Conservation (phyloP, 1,140 invertebrate genomes). For the Adelges cooleyi region DNA sequence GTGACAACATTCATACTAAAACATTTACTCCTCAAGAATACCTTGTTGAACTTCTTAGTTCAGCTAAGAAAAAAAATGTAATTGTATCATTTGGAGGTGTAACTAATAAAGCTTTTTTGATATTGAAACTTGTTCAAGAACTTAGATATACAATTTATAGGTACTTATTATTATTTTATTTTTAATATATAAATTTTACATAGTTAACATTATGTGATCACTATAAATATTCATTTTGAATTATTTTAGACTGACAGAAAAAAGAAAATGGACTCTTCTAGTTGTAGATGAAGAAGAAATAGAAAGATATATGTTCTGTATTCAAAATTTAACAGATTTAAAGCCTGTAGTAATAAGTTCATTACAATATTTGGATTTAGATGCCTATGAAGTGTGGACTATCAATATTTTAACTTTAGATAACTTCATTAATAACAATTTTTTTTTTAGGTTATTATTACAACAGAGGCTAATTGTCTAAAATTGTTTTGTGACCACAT, state of each 20-base stretch:
- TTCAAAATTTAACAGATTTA: slow-evolving; percentile 8
- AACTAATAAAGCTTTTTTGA: slow-evolving; percentile 76
- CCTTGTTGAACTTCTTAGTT: slow-evolving; percentile 67
- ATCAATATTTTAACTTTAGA: too few relatives aligned
- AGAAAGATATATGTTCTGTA: slow-evolving; percentile 7
- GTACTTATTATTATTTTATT: too few relatives aligned
- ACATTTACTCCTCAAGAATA: slow-evolving; percentile 63
- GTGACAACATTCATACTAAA: slow-evolving; percentile 52
- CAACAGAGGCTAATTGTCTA: not conserved
- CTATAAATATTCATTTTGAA: too few relatives aligned
- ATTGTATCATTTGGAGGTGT: slow-evolving; percentile 73
- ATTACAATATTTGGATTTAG: not conserved
- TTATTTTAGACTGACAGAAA: not conserved
- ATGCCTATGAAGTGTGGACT: not conserved
- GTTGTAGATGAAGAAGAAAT: slow-evolving; percentile 23
- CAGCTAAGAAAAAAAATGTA: slow-evolving; percentile 63
- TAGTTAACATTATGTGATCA: not conserved
- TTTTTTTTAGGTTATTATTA: slow-evolving; percentile 1
- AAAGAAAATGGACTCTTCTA: slow-evolving; percentile 24
- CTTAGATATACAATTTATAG: slow-evolving; percentile 45
- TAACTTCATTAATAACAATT: too few relatives aligned
- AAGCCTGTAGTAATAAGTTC: not conserved
- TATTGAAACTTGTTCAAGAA: slow-evolving; percentile 75
- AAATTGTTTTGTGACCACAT: not conserved
- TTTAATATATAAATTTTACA: not conserved